Conservation (phyloP, 2,888 invertebrate genomes). For the Cephus pulcher region DNA sequence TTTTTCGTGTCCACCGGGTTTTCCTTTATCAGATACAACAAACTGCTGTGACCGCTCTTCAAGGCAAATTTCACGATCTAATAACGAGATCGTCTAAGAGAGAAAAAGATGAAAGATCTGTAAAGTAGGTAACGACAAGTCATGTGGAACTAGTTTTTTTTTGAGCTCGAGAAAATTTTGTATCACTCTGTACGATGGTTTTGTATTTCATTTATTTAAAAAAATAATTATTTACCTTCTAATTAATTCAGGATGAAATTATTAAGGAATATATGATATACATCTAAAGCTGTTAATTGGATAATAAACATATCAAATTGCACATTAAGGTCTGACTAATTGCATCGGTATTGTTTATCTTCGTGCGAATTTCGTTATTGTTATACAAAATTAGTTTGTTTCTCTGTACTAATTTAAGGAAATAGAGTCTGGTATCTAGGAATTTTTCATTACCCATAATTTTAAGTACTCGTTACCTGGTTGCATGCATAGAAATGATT, state of each 20-base stretch:
- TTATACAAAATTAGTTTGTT: neutral
- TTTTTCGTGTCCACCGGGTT: too few relatives aligned
- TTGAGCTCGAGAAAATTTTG: neutral
- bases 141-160: neutral
- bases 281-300: neutral
- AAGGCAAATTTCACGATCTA: slow-evolving; percentile 31
- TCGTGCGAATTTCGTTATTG: neutral
- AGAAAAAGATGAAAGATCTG: neutral
- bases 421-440: neutral
- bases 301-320: neutral
- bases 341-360: neutral
- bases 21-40: slow-evolving; percentile 3
- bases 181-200: neutral
- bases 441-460: neutral
- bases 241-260: neutral
- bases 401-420: too few relatives aligned
- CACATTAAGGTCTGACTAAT: neutral
- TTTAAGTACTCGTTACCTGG: neutral
- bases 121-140: neutral
- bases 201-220: neutral
- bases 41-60: slow-evolving; percentile 5
- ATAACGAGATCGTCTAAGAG: slow-evolving; percentile 16
- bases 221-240: neutral
- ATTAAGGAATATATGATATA: neutral
- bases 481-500: neutral